phyloP scores from a whole-genome alignment of 2,113 vertebrate species.

The Regulus satrapa region DNA sequence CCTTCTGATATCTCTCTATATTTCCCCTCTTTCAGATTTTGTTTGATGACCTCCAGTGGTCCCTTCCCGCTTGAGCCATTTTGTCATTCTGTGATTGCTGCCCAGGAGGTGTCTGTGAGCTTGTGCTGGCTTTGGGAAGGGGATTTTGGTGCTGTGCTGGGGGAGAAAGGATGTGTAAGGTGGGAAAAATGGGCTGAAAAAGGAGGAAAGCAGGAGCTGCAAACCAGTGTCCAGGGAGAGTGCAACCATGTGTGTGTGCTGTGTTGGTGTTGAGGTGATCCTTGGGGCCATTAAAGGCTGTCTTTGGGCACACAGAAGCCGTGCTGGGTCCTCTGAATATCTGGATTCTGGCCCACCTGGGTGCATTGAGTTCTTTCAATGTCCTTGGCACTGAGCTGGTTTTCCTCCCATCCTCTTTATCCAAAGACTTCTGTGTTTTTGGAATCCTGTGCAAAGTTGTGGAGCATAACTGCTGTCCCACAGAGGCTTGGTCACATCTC shows the following conservation, averaged over 20 bases:
- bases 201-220: background rate
- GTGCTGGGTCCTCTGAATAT: background rate
- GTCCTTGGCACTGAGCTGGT: background rate
- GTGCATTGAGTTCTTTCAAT: fast-evolving
- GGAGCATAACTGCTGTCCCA: background rate
- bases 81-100: fast-evolving
- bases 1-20: background rate
- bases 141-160: background rate
- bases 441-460: background rate
- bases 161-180: background rate
- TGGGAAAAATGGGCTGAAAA: too few species aligned
- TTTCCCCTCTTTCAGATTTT: background rate
- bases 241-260: fast-evolving
- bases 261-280: background rate
- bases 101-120: fast-evolving
- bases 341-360: background rate
- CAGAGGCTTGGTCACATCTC: fast-evolving
- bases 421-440: background rate
- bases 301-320: background rate
- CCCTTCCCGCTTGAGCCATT: background rate
- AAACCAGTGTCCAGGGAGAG: fast-evolving
- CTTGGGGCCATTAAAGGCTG: fast-evolving
- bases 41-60: background rate
- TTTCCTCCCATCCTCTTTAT: background rate
- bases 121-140: fast-evolving